Conservation (phyloP, 30 jellyfish, hydroid and myxozoan genomes). For the Aurelia sp. region DNA sequence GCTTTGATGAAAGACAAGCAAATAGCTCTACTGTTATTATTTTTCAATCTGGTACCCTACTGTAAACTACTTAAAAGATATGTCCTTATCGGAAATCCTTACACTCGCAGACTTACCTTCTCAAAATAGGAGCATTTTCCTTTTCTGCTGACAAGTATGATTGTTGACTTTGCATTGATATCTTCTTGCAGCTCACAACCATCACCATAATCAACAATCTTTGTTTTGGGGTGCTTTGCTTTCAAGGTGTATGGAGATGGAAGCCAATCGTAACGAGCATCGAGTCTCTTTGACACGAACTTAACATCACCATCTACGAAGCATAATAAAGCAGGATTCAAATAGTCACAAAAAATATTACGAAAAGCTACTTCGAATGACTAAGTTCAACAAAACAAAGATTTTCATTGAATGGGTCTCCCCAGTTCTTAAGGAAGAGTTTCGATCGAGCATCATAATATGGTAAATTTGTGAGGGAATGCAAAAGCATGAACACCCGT, state of each 20-base stretch:
- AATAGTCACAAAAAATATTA: too few species aligned
- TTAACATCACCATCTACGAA: constrained; percentile 75
- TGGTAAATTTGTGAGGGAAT: too few species aligned
- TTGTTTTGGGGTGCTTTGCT: constrained; percentile 79
- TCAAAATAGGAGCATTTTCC: constrained; percentile 81
- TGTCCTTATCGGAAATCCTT: neutral
- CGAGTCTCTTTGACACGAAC: constrained; percentile 83
- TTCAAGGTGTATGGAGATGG: constrained; percentile 94
- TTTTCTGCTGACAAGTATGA: constrained; percentile 78
- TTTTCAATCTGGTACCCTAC: too few species aligned
- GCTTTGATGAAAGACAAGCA: too few species aligned
- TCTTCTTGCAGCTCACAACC: constrained; percentile 64
- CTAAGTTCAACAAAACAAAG: too few species aligned
- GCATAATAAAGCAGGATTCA: too few species aligned
- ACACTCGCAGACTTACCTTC: constrained; percentile 46
- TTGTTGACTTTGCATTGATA: constrained; percentile 17
- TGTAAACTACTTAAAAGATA: neutral
- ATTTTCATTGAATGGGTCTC: too few species aligned
- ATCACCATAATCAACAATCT: constrained; percentile 75
- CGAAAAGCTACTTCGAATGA: too few species aligned
- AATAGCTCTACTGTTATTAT: too few species aligned
- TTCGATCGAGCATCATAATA: too few species aligned
- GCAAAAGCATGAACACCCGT: too few species aligned
- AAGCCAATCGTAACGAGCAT: constrained; percentile 97
- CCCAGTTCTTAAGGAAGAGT: too few species aligned